Base-by-base conservation (phyloP, 1,140 invertebrate species). In the Sarcophaga bullata region DNA sequence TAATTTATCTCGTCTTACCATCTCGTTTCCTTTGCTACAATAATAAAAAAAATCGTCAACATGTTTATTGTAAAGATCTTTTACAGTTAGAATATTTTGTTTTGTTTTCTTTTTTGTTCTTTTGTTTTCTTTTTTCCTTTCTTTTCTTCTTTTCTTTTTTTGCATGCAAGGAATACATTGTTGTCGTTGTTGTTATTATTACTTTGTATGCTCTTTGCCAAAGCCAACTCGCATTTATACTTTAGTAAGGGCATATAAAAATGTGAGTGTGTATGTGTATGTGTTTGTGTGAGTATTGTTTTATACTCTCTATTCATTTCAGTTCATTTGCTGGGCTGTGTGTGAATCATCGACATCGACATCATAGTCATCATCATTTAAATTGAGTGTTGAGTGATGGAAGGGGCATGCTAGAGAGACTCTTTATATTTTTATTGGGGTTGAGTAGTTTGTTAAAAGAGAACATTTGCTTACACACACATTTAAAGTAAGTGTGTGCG, bases 281-380 rank as follows among this genome's bases (percentile, higher is more conserved):
- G 17, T 17, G 54, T 58, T 13, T 9, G 5, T 58, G 7, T 58
- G 9, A 15, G n/a, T 68, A 25, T 68, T 17, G 62, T 68, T 68
- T 68, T 19, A 68, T 68, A 37, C 25, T 87, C 88, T 83, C 86
- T 81, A 85, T 87, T 86, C 84, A 85, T 87, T 87, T 85, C 86
- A 86, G 84, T 87, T 87, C 87, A 87, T 87, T 88, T 88, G 85
- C 86, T 85, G 85, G 82, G 88, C 88, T 87, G 87, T 87, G 84
- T 85, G 84, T 85, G 85, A 86, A 82, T 85, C 85, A 86, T 87
- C 62, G 62, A 9, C 54, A 58, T 58, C 54, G 54, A 13, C 54
- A 13, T 13, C 54, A 58, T 37, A 37, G 25, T 68, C n/a, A 68
- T 68, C n/a, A 68, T 19, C 58, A 68, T 68, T 37, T 37, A 37